Conservation (phyloP, 2,113 vertebrate genomes). For the Pandion haliaetus region DNA sequence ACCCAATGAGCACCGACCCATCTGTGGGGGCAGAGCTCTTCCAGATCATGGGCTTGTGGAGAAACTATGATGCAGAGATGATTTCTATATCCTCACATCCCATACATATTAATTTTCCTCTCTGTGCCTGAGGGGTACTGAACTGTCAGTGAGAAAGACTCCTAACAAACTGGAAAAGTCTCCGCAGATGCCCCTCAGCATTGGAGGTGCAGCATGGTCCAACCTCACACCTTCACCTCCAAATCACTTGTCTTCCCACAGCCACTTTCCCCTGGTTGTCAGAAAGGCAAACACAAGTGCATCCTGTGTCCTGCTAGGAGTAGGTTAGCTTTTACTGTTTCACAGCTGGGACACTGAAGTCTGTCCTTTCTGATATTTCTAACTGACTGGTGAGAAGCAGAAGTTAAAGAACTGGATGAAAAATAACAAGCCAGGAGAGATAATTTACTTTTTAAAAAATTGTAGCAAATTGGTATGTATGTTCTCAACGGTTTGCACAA, state of each 20-base stretch:
- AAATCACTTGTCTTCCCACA: not conserved
- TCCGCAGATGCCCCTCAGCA: not conserved
- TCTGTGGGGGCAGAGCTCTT: not conserved
- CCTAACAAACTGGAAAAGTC: not conserved
- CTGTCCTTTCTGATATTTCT: not conserved
- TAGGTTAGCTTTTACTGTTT: not conserved
- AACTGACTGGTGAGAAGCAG: not conserved
- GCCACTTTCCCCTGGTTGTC: not conserved
- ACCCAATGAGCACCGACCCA: not conserved
- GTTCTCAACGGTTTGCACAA: not conserved
- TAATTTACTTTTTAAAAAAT: not conserved
- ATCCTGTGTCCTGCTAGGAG: not conserved
- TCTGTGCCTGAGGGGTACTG: not conserved
- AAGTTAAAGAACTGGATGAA: constrained; percentile 2
- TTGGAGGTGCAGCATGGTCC: not conserved
- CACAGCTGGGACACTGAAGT: not conserved
- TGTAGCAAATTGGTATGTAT: not conserved
- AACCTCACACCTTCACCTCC: not conserved
- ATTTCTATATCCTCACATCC: not conserved
- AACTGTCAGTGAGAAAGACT: constrained; percentile 19
- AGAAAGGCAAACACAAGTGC: not conserved
- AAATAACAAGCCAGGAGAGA: not conserved
- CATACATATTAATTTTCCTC: not conserved
- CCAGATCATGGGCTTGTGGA: not conserved
- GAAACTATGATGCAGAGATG: not conserved